Evolutionary conservation across 1,140 invertebrate genomes (phyloP).

Genomic region (Phocides pigmalion): DNA sequence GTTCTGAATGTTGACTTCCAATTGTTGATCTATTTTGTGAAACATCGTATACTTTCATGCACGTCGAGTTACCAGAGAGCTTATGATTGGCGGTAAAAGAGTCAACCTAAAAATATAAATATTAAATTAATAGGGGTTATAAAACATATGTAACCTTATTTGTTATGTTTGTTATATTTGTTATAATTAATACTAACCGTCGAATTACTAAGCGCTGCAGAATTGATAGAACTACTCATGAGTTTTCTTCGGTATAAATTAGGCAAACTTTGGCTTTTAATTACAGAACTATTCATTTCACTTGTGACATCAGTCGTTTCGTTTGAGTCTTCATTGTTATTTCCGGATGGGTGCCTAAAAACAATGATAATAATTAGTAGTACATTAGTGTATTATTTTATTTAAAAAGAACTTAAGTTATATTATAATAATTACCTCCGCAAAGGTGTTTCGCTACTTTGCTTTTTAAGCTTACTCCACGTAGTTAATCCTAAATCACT

Average conservation of each 20-base stretch:
- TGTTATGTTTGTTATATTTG: too few relatives aligned
- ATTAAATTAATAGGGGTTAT: not conserved
- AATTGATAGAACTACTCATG: constrained; percentile 77
- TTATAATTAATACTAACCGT: constrained; percentile 81
- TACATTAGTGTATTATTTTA: not conserved
- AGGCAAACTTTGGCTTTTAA: constrained; percentile 90
- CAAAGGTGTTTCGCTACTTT: constrained; percentile 77
- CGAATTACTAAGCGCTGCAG: constrained; percentile 84
- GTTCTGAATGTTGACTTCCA: constrained; percentile 84
- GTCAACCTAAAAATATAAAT: constrained; percentile 75
- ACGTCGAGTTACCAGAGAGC: constrained; percentile 76
- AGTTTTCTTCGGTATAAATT: constrained; percentile 85
- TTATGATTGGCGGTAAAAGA: constrained; percentile 82
- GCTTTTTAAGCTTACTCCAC: constrained; percentile 92
- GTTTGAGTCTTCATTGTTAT: constrained; percentile 87
- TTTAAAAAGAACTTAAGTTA: not conserved
- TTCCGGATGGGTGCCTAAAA: constrained; percentile 89
- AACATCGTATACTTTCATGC: constrained; percentile 88
- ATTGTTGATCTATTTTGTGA: constrained; percentile 82
- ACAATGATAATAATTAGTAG: constrained; percentile 34
- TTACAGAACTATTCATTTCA: constrained; percentile 78
- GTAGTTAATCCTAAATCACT: constrained; percentile 93
- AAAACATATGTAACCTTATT: constrained; percentile 44
- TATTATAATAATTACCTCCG: constrained; percentile 62
- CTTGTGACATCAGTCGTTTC: constrained; percentile 66